Conservation (phyloP, 2,797 vertebrate genomes). For the Acridotheres tristis region DNA sequence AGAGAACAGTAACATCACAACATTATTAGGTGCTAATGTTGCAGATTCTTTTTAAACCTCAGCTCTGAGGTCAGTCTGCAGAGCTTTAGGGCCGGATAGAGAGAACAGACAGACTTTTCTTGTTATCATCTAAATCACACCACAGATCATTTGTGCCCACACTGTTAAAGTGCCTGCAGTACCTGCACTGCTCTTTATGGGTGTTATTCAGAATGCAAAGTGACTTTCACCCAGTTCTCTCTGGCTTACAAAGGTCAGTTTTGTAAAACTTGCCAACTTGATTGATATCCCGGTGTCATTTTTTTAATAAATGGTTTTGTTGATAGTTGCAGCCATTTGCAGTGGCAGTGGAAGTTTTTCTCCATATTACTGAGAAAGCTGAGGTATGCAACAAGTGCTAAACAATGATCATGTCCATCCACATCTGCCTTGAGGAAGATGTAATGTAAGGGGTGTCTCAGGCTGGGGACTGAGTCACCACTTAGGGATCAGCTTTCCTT, state of each 20-base stretch:
- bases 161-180: not conserved
- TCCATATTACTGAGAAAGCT: conserved; percentile 17
- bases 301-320: conserved; percentile 61
- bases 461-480: not conserved
- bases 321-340: conserved; percentile 37
- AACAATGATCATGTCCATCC: not conserved
- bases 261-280: conserved; percentile 64
- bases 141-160: not conserved
- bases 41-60: not conserved
- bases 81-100: not conserved
- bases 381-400: conserved; percentile 11
- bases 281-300: conserved; percentile 67
- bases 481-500: not conserved
- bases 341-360: conserved; percentile 14
- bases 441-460: not conserved
- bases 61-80: not conserved
- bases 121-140: not conserved
- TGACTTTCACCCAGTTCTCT: not conserved
- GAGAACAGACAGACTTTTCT: not conserved
- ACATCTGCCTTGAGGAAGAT: not conserved
- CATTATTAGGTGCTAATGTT: not conserved
- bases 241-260: conserved; percentile 53
- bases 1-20: not conserved
- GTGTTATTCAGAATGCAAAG: not conserved
- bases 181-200: not conserved